phyloP scores from a whole-genome alignment of 2,113 vertebrate genomes.

The Hyaena hyaena region DNA sequence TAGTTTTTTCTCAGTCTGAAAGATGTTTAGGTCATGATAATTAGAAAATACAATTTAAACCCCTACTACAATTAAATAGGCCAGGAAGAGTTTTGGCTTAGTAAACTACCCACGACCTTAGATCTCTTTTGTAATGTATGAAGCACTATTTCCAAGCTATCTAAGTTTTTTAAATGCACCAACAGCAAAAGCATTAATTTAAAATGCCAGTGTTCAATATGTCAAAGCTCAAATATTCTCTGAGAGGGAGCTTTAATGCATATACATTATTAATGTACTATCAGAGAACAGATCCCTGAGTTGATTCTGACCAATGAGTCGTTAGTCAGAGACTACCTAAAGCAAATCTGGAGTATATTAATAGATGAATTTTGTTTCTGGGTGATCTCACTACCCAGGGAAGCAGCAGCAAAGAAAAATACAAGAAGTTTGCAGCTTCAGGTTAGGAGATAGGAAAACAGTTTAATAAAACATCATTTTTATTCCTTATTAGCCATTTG shows the following conservation, averaged over 20 bases:
- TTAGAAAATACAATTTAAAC: constrained; percentile 15
- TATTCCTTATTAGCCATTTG: background rate
- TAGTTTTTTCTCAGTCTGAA: background rate
- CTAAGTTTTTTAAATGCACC: constrained; percentile 75
- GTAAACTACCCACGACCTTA: constrained; percentile 61
- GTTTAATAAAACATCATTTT: background rate
- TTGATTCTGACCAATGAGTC: constrained; percentile 75
- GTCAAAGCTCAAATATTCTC: constrained; percentile 85
- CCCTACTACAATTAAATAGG: constrained; percentile 65
- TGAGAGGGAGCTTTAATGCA: constrained; percentile 80
- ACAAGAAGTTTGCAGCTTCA: background rate
- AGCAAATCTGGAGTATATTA: constrained; percentile 12
- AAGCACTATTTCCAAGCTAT: constrained; percentile 75
- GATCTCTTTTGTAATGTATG: constrained; percentile 59
- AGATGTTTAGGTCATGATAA: constrained; percentile 40
- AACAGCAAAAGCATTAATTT: constrained; percentile 84
- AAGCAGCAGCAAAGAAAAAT: background rate
- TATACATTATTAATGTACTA: constrained; percentile 84
- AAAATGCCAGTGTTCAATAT: constrained; percentile 82
- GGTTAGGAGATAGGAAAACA: background rate
- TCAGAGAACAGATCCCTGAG: constrained; percentile 80
- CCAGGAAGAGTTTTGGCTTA: constrained; percentile 65
- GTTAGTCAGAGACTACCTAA: constrained; percentile 75
- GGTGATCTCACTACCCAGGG: background rate
- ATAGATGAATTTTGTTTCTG: background rate